phyloP scores from a whole-genome alignment of 2,888 invertebrate genomes.

The Congeria kusceri region DNA sequence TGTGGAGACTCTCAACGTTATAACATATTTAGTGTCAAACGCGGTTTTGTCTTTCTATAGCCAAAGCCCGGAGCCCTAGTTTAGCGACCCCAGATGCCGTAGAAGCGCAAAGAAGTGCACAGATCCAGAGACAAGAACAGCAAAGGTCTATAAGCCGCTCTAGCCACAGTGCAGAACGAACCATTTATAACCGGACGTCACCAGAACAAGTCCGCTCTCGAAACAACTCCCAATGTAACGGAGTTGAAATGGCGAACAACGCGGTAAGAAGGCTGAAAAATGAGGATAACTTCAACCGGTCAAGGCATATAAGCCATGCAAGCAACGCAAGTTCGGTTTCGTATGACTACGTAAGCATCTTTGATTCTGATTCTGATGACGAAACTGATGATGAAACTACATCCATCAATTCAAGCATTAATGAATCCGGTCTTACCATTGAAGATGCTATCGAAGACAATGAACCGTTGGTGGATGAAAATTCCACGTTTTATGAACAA shows the following conservation, averaged over 20 bases:
- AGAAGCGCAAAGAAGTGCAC: background rate
- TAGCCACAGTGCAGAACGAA: background rate
- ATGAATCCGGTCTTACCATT: background rate
- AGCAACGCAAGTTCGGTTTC: background rate
- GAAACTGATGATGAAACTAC: background rate
- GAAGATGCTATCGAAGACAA: constrained; percentile 12
- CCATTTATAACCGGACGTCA: background rate
- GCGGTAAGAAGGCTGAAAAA: background rate
- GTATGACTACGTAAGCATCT: background rate
- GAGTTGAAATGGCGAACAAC: background rate
- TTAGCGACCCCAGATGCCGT: background rate
- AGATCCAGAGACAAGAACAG: background rate
- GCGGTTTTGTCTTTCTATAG: background rate
- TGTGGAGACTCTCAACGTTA: no score
- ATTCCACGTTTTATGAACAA: constrained; percentile 53
- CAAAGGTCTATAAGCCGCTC: constrained; percentile 1
- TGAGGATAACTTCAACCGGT: background rate
- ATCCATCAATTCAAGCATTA: background rate
- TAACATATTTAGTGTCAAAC: background rate
- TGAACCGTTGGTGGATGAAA: constrained; percentile 10
- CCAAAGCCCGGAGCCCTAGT: constrained; percentile 21
- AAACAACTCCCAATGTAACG: background rate
- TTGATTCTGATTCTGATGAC: constrained; percentile 24
- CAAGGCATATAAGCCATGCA: background rate
- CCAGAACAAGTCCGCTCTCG: background rate